Base-by-base conservation (phyloP, 1,140 invertebrate genomes). In the Diprion similis region DNA sequence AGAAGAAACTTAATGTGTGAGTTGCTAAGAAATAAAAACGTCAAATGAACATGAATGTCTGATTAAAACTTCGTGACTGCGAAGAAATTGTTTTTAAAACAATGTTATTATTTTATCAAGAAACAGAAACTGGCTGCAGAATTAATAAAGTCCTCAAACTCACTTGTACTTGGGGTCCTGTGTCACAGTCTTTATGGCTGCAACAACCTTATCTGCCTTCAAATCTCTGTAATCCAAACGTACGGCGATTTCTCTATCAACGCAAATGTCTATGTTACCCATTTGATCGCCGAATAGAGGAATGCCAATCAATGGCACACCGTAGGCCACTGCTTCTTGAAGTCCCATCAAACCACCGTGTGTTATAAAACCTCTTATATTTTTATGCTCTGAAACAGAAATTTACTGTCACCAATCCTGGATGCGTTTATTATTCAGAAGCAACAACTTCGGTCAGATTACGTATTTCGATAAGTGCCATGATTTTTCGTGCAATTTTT, bases 271-370 rank as follows among this genome's bases (percentile, higher is more conserved):
- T 13, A 87, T 83, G 79, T 91, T 91, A 48, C 85, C 83, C 64
- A 82, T 79, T 80, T 92, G 92, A 76, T 94, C 92, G 6, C 85
- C 87, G 59, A 90, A 89, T 9, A 93, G 80, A 10, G 92, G 92
- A 70, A 93, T 86, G 45, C 89, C 90, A 70, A 94, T 81, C 46
- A 93, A 85, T 0, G 92, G 92, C 9, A 91, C 89, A 8, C 87
- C 89, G 48, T 87, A 88, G 46, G 90, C 87, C 11, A 92, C 77
- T 0, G 90, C 88, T 81, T 93, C 92, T 75, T 89, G 84, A 0
- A 89, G 82, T 45, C 92, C 91, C n/a, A 92, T 84, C 15, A 91
- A 83, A 0, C 92, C 93, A 68, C 92, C 92, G 77, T 93, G 91
- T 8, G 90, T 91, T n/a, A 94, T 90, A 76, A 93, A 93, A 2